These are phyloP conservation scores for Molossus molossus DNA, from an alignment of 2,797 vertebrate genomes.

Conservation along the genomic window DNA sequence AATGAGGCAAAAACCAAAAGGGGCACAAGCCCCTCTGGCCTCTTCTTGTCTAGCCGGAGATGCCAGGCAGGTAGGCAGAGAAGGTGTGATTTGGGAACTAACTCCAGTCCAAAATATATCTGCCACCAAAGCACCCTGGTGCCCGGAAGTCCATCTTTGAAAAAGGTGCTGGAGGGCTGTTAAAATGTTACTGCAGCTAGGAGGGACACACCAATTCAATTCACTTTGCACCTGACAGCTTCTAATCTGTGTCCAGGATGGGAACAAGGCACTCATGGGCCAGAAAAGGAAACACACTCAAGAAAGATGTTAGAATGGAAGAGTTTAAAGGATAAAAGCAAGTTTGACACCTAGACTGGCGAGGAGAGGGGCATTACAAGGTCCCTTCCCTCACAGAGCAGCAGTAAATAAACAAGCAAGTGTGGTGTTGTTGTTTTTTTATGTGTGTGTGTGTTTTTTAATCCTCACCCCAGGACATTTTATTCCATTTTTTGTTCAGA, in stretches of 20 bases:
- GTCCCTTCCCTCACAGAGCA: not conserved
- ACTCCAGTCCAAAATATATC: not conserved
- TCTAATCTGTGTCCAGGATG: not conserved
- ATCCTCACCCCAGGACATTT: too few relatives aligned
- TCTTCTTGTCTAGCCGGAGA: not conserved
- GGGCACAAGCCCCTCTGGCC: too few relatives aligned
- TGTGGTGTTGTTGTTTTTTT: not conserved
- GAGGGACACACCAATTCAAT: not conserved
- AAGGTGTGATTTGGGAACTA: not conserved
- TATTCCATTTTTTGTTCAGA: too few relatives aligned
- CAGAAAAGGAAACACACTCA: constrained; percentile 18
- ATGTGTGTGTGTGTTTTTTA: too few relatives aligned
- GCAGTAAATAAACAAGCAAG: not conserved
- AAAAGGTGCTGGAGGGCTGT: not conserved
- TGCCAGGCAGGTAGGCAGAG: not conserved
- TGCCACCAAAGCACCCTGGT: not conserved
- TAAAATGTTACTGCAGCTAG: not conserved
- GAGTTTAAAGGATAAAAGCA: not conserved
- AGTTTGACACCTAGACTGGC: not conserved
- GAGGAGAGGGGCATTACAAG: not conserved
- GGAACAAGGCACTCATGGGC: not conserved
- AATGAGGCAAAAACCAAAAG: not conserved
- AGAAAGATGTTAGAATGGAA: constrained; percentile 20
- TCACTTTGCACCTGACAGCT: not conserved
- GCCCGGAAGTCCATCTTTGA: constrained; percentile 44